Percentiles rank a stretch among this genome's conserved stretches.
These are phyloP conservation scores for Platycheirus rosarum DNA, from an alignment of 2,888 invertebrate genomes.

Conservation along the genomic window DNA sequence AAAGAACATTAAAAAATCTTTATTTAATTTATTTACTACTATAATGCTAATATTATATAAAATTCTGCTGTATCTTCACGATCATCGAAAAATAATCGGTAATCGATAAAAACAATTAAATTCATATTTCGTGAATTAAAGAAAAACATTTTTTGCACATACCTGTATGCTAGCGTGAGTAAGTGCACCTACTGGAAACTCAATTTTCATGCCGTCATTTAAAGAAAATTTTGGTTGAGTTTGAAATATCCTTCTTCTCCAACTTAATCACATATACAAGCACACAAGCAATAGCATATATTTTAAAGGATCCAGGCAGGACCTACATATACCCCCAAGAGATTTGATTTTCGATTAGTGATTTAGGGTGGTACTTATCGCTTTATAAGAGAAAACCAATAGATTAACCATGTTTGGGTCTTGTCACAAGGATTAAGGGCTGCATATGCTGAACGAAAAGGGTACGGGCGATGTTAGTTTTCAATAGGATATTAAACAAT, in stretches of 20 bases:
- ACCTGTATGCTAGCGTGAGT: neutral
- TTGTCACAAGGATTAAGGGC: neutral
- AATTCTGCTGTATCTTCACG: no score
- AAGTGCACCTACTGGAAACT: neutral
- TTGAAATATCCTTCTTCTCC: no score
- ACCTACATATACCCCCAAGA: constrained; percentile 15
- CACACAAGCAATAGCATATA: no score
- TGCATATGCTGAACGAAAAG: no score
- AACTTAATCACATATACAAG: neutral
- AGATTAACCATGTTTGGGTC: constrained; percentile 35
- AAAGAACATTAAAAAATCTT: no score
- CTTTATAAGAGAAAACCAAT: constrained; percentile 44
- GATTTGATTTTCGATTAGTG: constrained; percentile 49
- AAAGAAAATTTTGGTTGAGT: constrained; percentile 8
- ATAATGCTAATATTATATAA: no score
- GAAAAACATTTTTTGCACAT: no score
- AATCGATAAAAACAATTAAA: no score
- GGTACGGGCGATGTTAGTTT: constrained; percentile 1
- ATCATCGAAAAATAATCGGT: no score
- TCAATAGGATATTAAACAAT: constrained; percentile 44
- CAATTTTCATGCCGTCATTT: constrained; percentile 7
- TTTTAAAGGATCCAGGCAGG: no score
- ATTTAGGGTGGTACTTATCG: constrained; percentile 40
- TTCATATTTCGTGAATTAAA: no score
- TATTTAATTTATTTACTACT: no score